These are phyloP conservation scores for Caenorhabditis auriculariae DNA, from an alignment of 2,888 invertebrate species.

Conservation along the genomic window DNA sequence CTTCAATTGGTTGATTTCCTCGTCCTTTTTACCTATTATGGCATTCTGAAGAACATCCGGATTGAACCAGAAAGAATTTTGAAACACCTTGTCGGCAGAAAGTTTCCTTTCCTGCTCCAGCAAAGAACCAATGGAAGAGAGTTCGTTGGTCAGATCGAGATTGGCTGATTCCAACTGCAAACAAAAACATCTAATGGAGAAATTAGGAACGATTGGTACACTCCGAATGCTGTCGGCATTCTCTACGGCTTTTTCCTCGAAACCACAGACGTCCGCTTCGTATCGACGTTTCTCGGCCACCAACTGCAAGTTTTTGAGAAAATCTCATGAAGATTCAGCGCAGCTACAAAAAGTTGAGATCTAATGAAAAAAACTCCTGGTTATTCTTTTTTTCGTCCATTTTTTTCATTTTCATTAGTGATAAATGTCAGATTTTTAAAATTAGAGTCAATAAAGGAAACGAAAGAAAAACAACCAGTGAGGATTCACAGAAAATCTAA, in stretches of 20 bases:
- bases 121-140: conserved; percentile 29
- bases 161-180: conserved; percentile 35
- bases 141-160: conserved; percentile 39
- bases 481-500: no score
- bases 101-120: conserved; percentile 35
- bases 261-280: conserved; percentile 21
- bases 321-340: no score
- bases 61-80: background rate
- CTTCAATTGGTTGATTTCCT: conserved; percentile 12
- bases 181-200: no score
- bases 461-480: no score
- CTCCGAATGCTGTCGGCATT: conserved; percentile 28
- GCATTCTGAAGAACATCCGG: conserved; percentile 15
- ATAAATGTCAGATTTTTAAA: no score
- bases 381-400: no score
- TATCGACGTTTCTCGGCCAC: conserved; percentile 23
- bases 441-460: no score
- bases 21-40: conserved; percentile 22
- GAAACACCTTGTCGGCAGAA: conserved; percentile 24
- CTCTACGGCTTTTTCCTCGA: conserved; percentile 26
- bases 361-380: no score
- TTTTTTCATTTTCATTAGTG: no score
- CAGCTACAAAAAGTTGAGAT: no score
- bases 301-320: conserved; percentile 25
- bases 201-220: conserved; percentile 10